Percentiles rank a stretch among this genome's conserved stretches.
Conservation (phyloP, 2,797 vertebrate genomes). For the Helicolenus hilgendorfi region DNA sequence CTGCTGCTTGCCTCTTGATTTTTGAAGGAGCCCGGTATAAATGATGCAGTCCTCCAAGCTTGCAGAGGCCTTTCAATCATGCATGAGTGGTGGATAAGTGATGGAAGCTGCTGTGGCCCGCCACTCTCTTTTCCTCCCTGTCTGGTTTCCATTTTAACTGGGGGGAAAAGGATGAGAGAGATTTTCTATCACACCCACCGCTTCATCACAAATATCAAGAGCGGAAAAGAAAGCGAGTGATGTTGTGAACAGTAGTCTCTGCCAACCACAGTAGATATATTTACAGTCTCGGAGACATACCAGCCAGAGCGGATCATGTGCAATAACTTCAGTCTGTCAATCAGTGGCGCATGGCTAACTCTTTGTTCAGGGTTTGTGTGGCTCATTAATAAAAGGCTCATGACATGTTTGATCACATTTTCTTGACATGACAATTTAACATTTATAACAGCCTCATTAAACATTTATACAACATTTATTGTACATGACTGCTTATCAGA, state of each 20-base stretch:
- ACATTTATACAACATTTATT: constrained; percentile 43
- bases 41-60: constrained; percentile 82
- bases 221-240: constrained; percentile 59
- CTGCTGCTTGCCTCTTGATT: constrained; percentile 75
- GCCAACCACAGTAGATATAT: constrained; percentile 55
- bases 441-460: constrained; percentile 27
- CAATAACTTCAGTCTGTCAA: constrained; percentile 65
- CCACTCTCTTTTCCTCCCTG: constrained; percentile 73
- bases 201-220: constrained; percentile 81
- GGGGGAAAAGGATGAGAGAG: constrained; percentile 75
- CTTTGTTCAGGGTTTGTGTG: constrained; percentile 32
- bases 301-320: constrained; percentile 50
- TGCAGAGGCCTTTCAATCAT: constrained; percentile 87
- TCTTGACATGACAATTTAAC: constrained; percentile 2
- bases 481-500: constrained; percentile 11
- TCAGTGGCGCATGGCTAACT: constrained; percentile 29
- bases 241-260: constrained; percentile 62
- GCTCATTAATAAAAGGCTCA: constrained; percentile 27
- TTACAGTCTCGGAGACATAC: constrained; percentile 58
- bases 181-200: constrained; percentile 75
- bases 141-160: constrained; percentile 83
- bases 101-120: constrained; percentile 77
- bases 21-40: constrained; percentile 77
- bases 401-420: constrained; percentile 47
- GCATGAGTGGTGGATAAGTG: constrained; percentile 87